Evolutionary conservation across 2,113 vertebrate species (phyloP).

Genomic region (Rhagologus leucostigma): DNA sequence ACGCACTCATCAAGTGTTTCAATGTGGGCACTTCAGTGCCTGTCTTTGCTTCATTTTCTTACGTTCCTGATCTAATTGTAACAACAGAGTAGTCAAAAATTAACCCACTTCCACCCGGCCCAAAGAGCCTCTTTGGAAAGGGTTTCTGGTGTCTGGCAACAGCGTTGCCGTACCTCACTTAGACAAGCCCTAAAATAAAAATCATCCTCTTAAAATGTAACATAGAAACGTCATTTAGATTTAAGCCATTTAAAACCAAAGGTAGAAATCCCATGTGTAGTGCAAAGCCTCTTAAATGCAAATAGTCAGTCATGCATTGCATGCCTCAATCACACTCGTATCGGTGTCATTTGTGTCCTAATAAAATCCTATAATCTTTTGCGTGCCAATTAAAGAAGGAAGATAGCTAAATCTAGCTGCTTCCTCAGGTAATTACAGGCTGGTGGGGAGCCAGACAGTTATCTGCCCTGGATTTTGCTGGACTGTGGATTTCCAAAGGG

Average conservation of each 20-base stretch:
- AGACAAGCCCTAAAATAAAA: neutral
- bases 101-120: neutral
- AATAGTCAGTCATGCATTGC: neutral
- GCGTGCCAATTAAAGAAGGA: slow-evolving; percentile 38
- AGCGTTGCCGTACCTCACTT: neutral
- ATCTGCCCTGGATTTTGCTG: neutral
- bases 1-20: neutral
- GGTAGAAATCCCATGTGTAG: neutral
- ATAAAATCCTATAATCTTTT: slow-evolving; percentile 66
- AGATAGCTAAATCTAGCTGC: slow-evolving; percentile 3
- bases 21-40: too few species aligned
- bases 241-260: slow-evolving; percentile 31
- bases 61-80: neutral
- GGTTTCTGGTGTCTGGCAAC: neutral
- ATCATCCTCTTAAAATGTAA: neutral
- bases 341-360: slow-evolving; percentile 43
- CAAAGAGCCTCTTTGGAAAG: neutral
- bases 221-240: neutral
- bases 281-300: slow-evolving; percentile 21
- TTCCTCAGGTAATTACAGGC: slow-evolving; percentile 32
- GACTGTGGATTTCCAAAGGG: neutral
- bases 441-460: neutral
- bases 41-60: fast-evolving
- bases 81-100: neutral
- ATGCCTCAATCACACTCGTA: slow-evolving; percentile 9